A percentile compares a stretch with the other conserved stretches of the same genome.
phyloP scores from a whole-genome alignment of 2,888 invertebrate species.

The Imbricaverruca yamaguchii region DNA sequence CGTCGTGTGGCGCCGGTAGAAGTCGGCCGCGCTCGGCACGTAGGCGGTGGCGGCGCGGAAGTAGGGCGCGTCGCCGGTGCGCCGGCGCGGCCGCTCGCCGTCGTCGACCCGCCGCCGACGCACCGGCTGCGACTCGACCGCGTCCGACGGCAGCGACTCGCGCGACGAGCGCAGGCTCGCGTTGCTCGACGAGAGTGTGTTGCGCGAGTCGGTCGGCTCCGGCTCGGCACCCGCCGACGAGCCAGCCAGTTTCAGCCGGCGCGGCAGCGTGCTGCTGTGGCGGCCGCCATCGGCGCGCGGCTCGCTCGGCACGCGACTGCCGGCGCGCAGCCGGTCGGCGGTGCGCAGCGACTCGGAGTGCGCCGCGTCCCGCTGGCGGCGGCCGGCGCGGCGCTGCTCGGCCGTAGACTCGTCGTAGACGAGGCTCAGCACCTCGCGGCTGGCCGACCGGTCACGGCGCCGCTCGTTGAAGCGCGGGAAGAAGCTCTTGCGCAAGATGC shows the following conservation, averaged over 20 bases:
- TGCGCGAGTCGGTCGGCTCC: not conserved
- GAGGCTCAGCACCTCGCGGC: conserved; percentile 5
- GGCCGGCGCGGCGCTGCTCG: not conserved
- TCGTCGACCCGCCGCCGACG: not conserved
- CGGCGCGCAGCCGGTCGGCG: not conserved
- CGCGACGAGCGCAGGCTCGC: conserved; percentile 20
- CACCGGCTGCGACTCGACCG: not conserved
- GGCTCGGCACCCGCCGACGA: not conserved
- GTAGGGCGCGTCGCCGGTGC: conserved; percentile 11
- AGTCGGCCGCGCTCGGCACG: not conserved
- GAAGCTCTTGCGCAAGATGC: conserved; percentile 81
- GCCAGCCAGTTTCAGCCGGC: not conserved
- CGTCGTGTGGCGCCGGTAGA: conserved; percentile 1
- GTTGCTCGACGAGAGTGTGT: conserved; percentile 12
- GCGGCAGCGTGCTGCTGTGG: conserved; percentile 6
- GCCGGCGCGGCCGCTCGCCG: not conserved
- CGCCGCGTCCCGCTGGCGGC: not conserved
- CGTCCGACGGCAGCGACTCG: conserved; percentile 9
- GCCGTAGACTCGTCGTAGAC: conserved; percentile 7
- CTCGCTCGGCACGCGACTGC: not conserved
- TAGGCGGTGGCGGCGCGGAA: not conserved
- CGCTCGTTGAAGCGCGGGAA: conserved; percentile 75
- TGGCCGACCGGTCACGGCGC: conserved; percentile 1
- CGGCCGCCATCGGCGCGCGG: not conserved
- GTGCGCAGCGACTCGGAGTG: not conserved